Base-by-base conservation (phyloP, 2,888 invertebrate genomes). In the Drosophila testacea region DNA sequence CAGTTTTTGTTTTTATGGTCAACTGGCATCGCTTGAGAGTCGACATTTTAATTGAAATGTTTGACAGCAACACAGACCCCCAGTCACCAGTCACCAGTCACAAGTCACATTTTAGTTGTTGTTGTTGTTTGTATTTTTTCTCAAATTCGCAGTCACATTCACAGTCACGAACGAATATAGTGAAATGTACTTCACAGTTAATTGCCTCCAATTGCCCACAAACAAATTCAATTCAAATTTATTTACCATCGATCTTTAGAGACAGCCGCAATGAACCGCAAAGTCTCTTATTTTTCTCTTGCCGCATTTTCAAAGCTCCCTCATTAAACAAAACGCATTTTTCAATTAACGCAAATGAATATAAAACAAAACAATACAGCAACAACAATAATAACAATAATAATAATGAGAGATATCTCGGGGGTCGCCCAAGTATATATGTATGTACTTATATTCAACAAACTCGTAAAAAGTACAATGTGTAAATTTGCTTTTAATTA, bases 111-210 rank as follows among this genome's bases (percentile, higher is more conserved):
- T 44, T 22, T 22, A 32, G 32, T 32, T 9, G 9, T 9, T 16
- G 16, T 16, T 16, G 16, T 16, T 16, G n/a, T n/a, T n/a, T n/a
- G 3, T 30, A 4, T 30, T 30, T 4, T 6, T 7, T 6, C 4
- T 30, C 6, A 30, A 52, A 55, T 60, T 76, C 61, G 38, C 69
- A 59, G 36, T 65, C 52, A 44, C 64, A 55, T 28, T 64, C 44
- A 51, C 54, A 71, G 39, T 65, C 59, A 66, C 42, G 32, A 38
- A 34, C 42, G 32, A 38, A 34, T 38, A 56, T 61, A 69, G 79
- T 76, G 68, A 79, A 82, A 79, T 75, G 88, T 83, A 88, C 83
- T 84, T 83, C 74, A 84, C 80, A 83, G 59, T 84, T 84, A 84
- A 84, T 85, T 84, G 88, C 68, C 73, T 34, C 76, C 84, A 84